phyloP scores from a whole-genome alignment of 2,888 invertebrate species.

The Euclidia mi region DNA sequence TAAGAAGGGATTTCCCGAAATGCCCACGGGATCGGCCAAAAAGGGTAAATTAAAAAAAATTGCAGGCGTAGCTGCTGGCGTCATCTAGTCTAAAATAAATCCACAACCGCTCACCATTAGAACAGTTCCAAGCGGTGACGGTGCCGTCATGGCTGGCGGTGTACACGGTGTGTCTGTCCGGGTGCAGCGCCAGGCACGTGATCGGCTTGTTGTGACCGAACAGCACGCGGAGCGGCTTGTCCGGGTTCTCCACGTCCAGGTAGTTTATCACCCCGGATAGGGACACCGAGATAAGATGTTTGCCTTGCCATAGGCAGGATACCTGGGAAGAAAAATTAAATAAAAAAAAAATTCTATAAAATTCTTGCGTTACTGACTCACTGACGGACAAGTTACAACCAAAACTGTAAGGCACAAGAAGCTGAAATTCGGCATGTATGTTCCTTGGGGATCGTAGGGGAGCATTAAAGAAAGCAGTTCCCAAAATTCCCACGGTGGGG shows the following conservation, averaged over 20 bases:
- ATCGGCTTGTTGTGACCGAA: slow-evolving; percentile 99
- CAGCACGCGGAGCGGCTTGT: slow-evolving; percentile 93
- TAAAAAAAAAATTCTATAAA: background rate
- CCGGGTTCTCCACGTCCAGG: slow-evolving; percentile 96
- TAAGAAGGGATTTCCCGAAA: too few species aligned
- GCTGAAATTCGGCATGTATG: too few species aligned
- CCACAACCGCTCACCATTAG: slow-evolving; percentile 90
- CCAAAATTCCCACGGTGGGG: too few species aligned
- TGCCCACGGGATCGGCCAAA: too few species aligned
- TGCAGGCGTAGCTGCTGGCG: too few species aligned
- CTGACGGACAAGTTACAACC: too few species aligned
- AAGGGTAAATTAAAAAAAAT: too few species aligned
- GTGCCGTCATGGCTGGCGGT: slow-evolving; percentile 98
- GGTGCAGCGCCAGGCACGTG: slow-evolving; percentile 95
- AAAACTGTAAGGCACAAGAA: too few species aligned
- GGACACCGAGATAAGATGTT: slow-evolving; percentile 96
- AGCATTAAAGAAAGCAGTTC: too few species aligned
- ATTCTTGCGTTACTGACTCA: too few species aligned
- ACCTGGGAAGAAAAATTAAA: slow-evolving; percentile 88
- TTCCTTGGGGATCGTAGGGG: too few species aligned
- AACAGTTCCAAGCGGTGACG: slow-evolving; percentile 95
- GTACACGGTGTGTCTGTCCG: slow-evolving; percentile 94
- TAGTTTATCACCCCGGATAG: slow-evolving; percentile 99
- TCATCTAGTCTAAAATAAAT: too few species aligned
- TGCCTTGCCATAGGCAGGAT: slow-evolving; percentile 98